Evolutionary conservation across 2,888 invertebrate genomes (phyloP), one percentile per base, ranked within the genome.

Genomic region (Tiliacea citrago): DNA sequence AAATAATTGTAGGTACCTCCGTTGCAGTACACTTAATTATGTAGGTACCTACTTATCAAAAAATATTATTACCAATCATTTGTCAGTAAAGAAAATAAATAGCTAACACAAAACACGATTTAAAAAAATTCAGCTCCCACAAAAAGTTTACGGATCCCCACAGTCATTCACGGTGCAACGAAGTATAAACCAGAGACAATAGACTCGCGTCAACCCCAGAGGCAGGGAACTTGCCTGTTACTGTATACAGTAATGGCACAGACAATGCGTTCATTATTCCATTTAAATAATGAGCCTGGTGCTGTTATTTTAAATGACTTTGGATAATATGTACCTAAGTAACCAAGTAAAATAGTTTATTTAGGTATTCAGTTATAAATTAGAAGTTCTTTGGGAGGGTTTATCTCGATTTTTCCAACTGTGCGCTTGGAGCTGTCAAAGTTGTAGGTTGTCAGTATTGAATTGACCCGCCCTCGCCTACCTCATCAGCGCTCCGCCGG

Each of bases 261-360:
- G 77, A 90, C 90, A 91, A 90, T 89, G 83, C 87, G 60, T 84
- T 86, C 90, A 88, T 91, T 90, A 89, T 90, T 88, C 86, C 86
- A 89, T 89, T 90, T 87, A 87, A 87, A 85, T 90, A 89, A 90
- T 89, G 90, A 89, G 88, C 90, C 83, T 82, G 77, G 72, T 82
- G 84, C 69, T 71, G 67, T 81, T 73, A 65, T 81, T 73, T 74
- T 79, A 81, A 83, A 86, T 77, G 84, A 77, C 83, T 79, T 83
- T 66, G 45, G 8, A 60, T 51, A 18, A 45, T 62, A 24, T 5
- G 12, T 60, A 24, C 8, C 4, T 29, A n/a, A 8, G 42, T 45
- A 24, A 12, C 7, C 16, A n/a, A 45, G 29, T 18, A 21, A 10
- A 47, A 39, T 39, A 53, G 53, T 45, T 47, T 18, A 8, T 24